Base-by-base conservation (phyloP, 2,797 vertebrate species). In the Zenarchopterus dispar region DNA sequence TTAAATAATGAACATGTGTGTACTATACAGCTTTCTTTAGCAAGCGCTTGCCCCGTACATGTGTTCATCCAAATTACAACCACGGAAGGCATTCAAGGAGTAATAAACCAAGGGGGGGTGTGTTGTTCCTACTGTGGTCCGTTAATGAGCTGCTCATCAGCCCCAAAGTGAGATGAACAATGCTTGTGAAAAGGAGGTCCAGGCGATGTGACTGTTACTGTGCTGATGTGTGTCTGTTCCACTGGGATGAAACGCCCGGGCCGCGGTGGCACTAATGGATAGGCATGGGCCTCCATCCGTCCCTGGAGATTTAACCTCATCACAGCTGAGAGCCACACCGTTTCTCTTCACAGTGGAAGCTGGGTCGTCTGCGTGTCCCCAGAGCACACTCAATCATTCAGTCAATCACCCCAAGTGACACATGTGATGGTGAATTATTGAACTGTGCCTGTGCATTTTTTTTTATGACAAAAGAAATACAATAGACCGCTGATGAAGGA, bases 191-290 rank as follows among this genome's bases (percentile, higher is more conserved):
- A 80, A 75, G 79, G 55, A 77, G 64, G 69, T 72, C 64, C 80
- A 61, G 62, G 56, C 22, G 10, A 57, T 75, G 85, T 81, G 77
- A 77, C 56, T 26, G 75, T 18, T 42, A 66, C 67, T 50, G 69
- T 1, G 31, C 79, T 53, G 67, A 62, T 73, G 67, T 75, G 57
- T 22, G 84, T 67, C 52, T 33, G 75, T 56, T 72, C 71, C 73
- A 58, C 67, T 70, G 84, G 75, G 80, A 80, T 23, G 61, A 81
- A 78, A 83, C 78, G 73, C 56, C 74, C 73, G 56, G 55, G 63
- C 62, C 22, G 8, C 68, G 16, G 58, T 84, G 87, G 90, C 87
- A 88, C 87, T 85, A 87, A 91, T 89, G 73, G 82, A 87, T 76
- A 75, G 80, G 59, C 75, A 57, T 28, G 76, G 77, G 77, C 75